phyloP scores from a whole-genome alignment of 2,113 vertebrate genomes.

The Aplodontia rufa region DNA sequence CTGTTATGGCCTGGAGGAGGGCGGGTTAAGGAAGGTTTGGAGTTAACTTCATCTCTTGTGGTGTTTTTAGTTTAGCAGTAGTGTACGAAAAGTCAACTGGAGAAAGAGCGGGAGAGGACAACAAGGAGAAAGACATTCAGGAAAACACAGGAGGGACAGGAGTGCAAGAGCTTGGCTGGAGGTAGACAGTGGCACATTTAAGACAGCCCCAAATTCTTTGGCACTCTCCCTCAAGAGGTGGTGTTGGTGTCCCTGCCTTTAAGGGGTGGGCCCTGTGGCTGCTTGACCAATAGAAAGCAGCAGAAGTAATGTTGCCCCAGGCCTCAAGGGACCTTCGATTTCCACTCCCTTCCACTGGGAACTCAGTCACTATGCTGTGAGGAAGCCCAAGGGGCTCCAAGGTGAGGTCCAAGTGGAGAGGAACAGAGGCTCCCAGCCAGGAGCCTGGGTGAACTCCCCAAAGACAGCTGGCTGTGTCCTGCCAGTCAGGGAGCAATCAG shows the following conservation, averaged over 20 bases:
- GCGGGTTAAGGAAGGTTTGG: not conserved
- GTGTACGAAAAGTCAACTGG: not conserved
- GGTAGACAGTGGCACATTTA: not conserved
- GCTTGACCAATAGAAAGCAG: not conserved
- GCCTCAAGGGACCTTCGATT: not conserved
- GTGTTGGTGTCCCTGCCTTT: not conserved
- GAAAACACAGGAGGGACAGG: not conserved
- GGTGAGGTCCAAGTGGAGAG: not conserved
- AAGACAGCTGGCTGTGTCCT: not conserved
- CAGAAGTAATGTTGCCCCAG: not conserved
- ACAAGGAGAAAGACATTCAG: not conserved
- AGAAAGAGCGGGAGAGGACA: not conserved
- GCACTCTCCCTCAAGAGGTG: not conserved
- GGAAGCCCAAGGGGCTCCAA: not conserved
- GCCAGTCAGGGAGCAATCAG: not conserved
- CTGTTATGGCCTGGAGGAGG: not conserved
- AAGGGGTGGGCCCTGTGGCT: not conserved
- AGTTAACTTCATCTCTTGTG: not conserved
- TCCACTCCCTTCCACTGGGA: not conserved
- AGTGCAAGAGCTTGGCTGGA: rapidly evolving
- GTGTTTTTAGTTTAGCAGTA: not conserved
- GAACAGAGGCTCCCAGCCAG: not conserved
- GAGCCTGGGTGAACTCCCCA: not conserved
- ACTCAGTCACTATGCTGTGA: not conserved
- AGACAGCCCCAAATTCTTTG: not conserved